Percentiles rank a stretch among this genome's conserved stretches.
phyloP scores from a whole-genome alignment of 2,888 invertebrate genomes.

The Dione juno region DNA sequence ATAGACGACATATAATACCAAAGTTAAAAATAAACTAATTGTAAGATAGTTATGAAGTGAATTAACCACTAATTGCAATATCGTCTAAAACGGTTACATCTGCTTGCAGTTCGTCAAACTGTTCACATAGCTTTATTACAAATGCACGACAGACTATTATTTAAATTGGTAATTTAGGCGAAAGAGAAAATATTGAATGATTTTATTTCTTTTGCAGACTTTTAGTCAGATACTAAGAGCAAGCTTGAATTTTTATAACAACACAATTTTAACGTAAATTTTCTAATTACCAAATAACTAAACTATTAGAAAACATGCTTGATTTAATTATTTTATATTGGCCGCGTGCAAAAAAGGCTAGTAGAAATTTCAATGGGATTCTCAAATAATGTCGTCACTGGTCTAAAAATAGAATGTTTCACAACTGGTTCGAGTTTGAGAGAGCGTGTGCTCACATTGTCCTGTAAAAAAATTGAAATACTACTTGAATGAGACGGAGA shows the following conservation, averaged over 20 bases:
- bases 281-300: not conserved
- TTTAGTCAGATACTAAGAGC: conserved; percentile 20
- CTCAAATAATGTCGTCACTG: conserved; percentile 67
- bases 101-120: conserved; percentile 7
- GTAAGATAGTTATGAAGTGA: conserved; percentile 9
- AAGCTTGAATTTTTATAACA: conserved; percentile 40
- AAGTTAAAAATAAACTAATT: conserved; percentile 32
- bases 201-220: conserved; percentile 31
- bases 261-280: conserved; percentile 42
- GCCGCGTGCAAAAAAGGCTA: conserved; percentile 47
- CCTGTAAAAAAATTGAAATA: conserved; percentile 57
- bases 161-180: not conserved
- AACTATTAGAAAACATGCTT: not conserved
- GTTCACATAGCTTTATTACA: not conserved
- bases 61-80: not conserved
- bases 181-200: not conserved
- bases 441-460: conserved; percentile 65
- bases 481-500: conserved; percentile 3
- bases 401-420: conserved; percentile 71
- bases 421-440: conserved; percentile 56
- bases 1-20: too few relatives aligned
- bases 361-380: conserved; percentile 67
- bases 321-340: conserved; percentile 5
- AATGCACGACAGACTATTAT: not conserved
- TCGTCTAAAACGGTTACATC: conserved; percentile 17